Evolutionary conservation across 2,888 invertebrate species (phyloP), one percentile per base, ranked within the genome.

Genomic region (Girardia tigrina): DNA sequence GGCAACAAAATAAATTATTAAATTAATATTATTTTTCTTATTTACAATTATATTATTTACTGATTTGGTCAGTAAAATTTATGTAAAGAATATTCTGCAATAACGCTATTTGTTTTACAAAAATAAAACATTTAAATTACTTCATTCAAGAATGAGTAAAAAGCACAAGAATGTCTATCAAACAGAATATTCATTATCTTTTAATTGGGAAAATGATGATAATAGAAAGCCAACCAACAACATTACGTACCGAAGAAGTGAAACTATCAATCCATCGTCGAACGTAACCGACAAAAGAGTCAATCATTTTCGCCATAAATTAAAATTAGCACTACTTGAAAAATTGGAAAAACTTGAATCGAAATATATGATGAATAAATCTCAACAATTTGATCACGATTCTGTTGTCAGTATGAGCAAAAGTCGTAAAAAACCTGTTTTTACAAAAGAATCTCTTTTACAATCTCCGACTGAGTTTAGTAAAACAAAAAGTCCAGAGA

Each of bases 141-240:
- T 36, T 12, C 8, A 36, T 16, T 36, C 23, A 8, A 8, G n/a
- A 56, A 56, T 56, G 56, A 56, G 56, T 56, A 56, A 56, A 56
- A 56, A 56, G 23, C 56, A 56, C 56, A 56, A 56, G 23, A 56
- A 56, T 56, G n/a, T 16, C 4, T 56, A 56, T 56, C 56, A 56
- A 56, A 56, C 56, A 6, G 56, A 56, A 56, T 56, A 56, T 56
- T 56, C 56, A 20, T 56, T 56, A 56, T 56, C 56, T 56, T 56
- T 56, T n/a, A 56, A 56, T 56, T 56, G 56, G 56, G 23, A 56
- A 56, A 6, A n/a, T 8, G n/a, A n/a, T 56, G n/a, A 56, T 56
- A n/a, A n/a, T n/a, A n/a, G n/a, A n/a, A 56, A 56, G 23, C 8
- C n/a, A 56, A 56, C 23, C 23, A n/a, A 56, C 23, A 4, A 56